Evolutionary conservation across 2,113 vertebrate species (phyloP).

Genomic region (Microtus oregoni): DNA sequence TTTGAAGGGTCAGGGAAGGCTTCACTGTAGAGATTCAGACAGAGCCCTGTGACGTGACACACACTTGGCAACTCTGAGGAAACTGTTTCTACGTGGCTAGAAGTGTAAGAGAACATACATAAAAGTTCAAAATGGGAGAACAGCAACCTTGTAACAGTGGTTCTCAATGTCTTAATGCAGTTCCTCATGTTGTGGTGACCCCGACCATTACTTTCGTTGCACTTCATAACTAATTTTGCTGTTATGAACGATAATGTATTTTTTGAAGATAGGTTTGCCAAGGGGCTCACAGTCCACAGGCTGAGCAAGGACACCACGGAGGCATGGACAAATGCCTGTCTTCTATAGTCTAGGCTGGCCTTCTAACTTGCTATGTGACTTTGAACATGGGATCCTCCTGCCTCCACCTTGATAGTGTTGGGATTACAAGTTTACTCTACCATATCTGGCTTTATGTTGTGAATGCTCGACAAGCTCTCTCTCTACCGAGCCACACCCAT

Average conservation of each 20-base stretch:
- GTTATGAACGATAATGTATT: not conserved
- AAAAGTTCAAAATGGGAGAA: not conserved
- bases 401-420: too few relatives aligned
- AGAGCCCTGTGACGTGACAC: not conserved
- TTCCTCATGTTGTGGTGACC: not conserved
- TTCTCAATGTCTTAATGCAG: not conserved
- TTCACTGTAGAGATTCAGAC: not conserved
- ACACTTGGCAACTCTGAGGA: not conserved
- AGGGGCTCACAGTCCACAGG: not conserved
- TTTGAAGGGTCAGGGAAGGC: not conserved
- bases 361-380: not conserved
- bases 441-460: not conserved
- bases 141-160: not conserved
- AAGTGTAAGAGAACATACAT: not conserved
- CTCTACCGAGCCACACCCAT: not conserved
- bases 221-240: not conserved
- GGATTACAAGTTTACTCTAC: not conserved
- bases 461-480: not conserved
- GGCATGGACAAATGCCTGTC: not conserved
- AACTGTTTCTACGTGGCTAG: not conserved
- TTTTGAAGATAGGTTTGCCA: not conserved
- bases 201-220: not conserved
- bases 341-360: not conserved
- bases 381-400: not conserved
- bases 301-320: not conserved